Evolutionary conservation across 2,113 vertebrate genomes (phyloP).

Genomic region (Arvicanthis niloticus): DNA sequence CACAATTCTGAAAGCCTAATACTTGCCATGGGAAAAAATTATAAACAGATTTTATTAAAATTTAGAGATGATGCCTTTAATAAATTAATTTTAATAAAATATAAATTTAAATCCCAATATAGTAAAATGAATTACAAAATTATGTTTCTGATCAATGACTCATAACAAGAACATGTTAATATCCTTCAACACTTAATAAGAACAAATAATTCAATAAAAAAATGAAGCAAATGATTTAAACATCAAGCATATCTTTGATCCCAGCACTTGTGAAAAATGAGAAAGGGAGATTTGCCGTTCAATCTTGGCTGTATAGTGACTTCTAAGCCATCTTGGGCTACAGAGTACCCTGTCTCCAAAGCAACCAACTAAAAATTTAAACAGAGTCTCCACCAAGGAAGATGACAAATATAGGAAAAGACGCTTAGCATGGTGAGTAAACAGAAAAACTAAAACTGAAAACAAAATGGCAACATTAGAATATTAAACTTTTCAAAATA

Average conservation of each 20-base stretch:
- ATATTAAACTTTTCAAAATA: not conserved
- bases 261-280: not conserved
- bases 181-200: not conserved
- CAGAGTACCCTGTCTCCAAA: not conserved
- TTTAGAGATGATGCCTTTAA: not conserved
- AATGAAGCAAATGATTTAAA: not conserved
- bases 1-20: not conserved
- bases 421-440: not conserved
- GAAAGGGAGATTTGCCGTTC: not conserved
- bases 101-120: not conserved
- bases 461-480: not conserved
- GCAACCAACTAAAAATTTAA: not conserved
- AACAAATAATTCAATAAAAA: not conserved
- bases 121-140: not conserved
- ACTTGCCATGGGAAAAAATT: not conserved
- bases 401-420: not conserved
- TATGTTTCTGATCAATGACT: not conserved
- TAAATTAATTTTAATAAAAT: not conserved
- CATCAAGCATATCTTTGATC: not conserved
- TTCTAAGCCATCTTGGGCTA: not conserved
- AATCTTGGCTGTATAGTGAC: not conserved
- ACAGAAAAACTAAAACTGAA: not conserved
- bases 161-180: not conserved
- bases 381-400: not conserved
- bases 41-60: not conserved